Evolutionary conservation across 2,797 vertebrate species (phyloP).

Genomic region (Labroides dimidiatus): DNA sequence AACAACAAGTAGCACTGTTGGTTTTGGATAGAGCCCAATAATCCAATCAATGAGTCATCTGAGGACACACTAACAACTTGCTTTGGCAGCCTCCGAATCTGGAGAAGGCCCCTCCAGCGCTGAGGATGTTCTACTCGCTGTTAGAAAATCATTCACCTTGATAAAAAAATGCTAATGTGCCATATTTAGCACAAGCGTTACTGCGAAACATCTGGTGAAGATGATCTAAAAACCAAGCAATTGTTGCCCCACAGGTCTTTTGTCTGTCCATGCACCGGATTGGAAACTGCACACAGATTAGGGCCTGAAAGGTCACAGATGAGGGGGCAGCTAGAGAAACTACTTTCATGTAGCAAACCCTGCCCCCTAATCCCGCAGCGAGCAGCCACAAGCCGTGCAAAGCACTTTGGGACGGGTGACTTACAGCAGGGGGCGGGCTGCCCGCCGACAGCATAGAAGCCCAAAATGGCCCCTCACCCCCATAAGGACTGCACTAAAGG

Average conservation of each 20-base stretch:
- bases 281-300: slow-evolving; percentile 15
- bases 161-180: slow-evolving; percentile 9
- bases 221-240: not conserved
- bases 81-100: slow-evolving; percentile 37
- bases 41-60: slow-evolving; percentile 35
- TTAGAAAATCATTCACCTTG: slow-evolving; percentile 17
- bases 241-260: not conserved
- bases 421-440: slow-evolving; percentile 83
- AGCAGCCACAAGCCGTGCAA: slow-evolving; percentile 85
- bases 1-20: slow-evolving; percentile 41
- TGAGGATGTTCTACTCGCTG: not conserved
- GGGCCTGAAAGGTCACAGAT: slow-evolving; percentile 20
- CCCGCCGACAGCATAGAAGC: slow-evolving; percentile 80
- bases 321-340: slow-evolving; percentile 28
- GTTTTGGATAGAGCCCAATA: slow-evolving; percentile 51
- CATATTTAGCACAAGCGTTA: slow-evolving; percentile 11
- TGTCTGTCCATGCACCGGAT: slow-evolving; percentile 5
- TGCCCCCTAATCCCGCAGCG: slow-evolving; percentile 58
- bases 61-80: slow-evolving; percentile 37
- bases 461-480: slow-evolving; percentile 83
- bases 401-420: slow-evolving; percentile 80
- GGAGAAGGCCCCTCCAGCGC: not conserved
- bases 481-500: slow-evolving; percentile 84
- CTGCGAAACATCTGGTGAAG: not conserved
- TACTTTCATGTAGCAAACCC: slow-evolving; percentile 31